Percentiles rank a stretch among this genome's conserved stretches.
phyloP scores from a whole-genome alignment of 2,113 vertebrate genomes.

The Ictidomys tridecemlineatus region DNA sequence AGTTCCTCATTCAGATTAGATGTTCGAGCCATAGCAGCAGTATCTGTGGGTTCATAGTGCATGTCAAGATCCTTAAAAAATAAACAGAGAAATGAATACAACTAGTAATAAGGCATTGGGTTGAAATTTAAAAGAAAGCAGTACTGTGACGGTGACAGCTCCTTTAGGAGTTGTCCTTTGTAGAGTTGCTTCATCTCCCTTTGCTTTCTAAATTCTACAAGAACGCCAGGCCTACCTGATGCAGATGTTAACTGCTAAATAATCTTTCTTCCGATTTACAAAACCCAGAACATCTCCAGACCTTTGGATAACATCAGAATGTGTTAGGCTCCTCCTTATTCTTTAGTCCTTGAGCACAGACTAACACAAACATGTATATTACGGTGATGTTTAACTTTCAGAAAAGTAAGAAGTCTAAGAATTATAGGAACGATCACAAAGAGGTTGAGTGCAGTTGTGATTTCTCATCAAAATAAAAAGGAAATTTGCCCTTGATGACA shows the following conservation, averaged over 20 bases:
- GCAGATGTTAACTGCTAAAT: neutral
- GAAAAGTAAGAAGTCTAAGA: too few species aligned
- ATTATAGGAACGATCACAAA: too few species aligned
- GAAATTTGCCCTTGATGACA: too few species aligned
- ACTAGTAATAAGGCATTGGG: neutral
- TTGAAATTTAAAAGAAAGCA: neutral
- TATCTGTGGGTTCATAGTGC: conserved; percentile 96
- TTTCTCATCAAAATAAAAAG: too few species aligned
- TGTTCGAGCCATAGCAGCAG: conserved; percentile 96
- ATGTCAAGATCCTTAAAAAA: conserved; percentile 95
- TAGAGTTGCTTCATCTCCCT: neutral
- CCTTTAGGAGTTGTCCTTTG: neutral
- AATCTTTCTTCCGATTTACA: neutral
- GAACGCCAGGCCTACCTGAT: neutral
- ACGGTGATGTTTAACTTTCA: too few species aligned
- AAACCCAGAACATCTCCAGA: neutral
- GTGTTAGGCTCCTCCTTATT: neutral
- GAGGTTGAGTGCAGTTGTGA: too few species aligned
- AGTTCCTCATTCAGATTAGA: conserved; percentile 99
- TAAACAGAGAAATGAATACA: neutral
- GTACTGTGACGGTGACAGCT: neutral
- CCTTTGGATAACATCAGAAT: neutral
- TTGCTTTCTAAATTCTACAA: neutral
- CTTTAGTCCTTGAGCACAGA: neutral
- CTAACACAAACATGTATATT: neutral